phyloP scores from a whole-genome alignment of 2,888 invertebrate species.

The Andrena fulva region DNA sequence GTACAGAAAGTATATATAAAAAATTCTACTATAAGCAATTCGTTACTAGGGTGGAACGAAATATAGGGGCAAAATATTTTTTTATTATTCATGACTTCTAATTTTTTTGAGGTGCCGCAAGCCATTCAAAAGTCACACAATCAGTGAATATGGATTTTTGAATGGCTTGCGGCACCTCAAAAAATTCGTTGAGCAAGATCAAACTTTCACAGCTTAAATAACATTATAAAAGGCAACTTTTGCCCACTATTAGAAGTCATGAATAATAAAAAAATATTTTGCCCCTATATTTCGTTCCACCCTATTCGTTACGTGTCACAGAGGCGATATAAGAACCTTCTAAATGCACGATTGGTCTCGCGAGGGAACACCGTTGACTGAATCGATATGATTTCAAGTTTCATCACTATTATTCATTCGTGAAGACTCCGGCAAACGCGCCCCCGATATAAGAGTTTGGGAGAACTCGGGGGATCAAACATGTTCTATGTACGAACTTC shows the following conservation, averaged over 20 bases:
- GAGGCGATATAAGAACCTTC: background rate
- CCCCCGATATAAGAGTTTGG: conserved; percentile 43
- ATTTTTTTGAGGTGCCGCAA: too few relatives aligned
- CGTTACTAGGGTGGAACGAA: background rate
- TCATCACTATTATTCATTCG: conserved; percentile 41
- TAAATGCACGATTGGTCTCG: conserved; percentile 6
- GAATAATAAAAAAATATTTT: too few relatives aligned
- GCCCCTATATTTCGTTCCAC: too few relatives aligned
- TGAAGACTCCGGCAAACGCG: conserved; percentile 39
- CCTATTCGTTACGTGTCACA: background rate
- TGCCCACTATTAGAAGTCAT: too few relatives aligned
- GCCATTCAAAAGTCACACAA: too few relatives aligned
- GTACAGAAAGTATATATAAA: background rate
- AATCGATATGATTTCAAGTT: conserved; percentile 52
- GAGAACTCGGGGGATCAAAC: conserved; percentile 51
- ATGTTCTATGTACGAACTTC: conserved; percentile 52
- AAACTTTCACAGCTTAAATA: too few relatives aligned
- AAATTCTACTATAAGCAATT: background rate
- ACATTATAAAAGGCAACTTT: too few relatives aligned
- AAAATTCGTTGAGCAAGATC: too few relatives aligned
- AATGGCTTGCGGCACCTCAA: too few relatives aligned
- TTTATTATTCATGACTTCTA: too few relatives aligned
- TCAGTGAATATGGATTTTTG: too few relatives aligned
- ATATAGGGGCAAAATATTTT: too few relatives aligned
- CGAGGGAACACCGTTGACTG: conserved; percentile 42